A percentile compares a stretch with the other conserved stretches of the same genome.
These are phyloP conservation scores for Enteromius thamalakanensis DNA, from an alignment of 2,797 vertebrate genomes.

Conservation along the genomic window DNA sequence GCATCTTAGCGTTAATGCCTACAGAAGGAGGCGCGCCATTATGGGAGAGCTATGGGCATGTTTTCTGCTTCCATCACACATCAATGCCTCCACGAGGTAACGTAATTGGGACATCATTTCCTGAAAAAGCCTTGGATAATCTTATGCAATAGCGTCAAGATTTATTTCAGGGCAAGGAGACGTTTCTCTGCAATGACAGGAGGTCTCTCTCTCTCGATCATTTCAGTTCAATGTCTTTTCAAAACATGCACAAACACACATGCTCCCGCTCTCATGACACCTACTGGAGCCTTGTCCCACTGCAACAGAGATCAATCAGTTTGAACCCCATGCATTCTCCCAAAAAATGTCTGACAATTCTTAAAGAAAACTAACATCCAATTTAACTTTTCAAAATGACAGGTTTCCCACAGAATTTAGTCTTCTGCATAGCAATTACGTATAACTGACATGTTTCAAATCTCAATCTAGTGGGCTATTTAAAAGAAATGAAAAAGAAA, in stretches of 20 bases:
- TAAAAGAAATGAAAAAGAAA: conserved; percentile 20
- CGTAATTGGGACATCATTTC: conserved; percentile 55
- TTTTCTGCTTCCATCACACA: conserved; percentile 47
- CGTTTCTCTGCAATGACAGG: conserved; percentile 27
- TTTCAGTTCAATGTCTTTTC: conserved; percentile 53
- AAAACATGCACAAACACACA: conserved; percentile 2
- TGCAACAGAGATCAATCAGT: conserved; percentile 22
- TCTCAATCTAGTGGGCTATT: not conserved
- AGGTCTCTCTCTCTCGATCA: conserved; percentile 42
- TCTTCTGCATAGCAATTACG: conserved; percentile 5
- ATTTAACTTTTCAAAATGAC: not conserved
- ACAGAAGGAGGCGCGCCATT: conserved; percentile 44
- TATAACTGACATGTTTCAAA: conserved; percentile 9
- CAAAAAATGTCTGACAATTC: not conserved
- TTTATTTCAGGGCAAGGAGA: conserved; percentile 50
- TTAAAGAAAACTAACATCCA: not conserved
- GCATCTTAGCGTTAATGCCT: conserved; percentile 49
- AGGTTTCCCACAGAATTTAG: not conserved
- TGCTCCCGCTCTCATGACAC: conserved; percentile 55
- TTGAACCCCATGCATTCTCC: not conserved
- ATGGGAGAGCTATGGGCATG: conserved; percentile 38
- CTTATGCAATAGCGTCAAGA: conserved; percentile 33
- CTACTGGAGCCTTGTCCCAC: conserved; percentile 35
- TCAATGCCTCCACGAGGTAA: conserved; percentile 49
- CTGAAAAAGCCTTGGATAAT: conserved; percentile 55